phyloP scores from a whole-genome alignment of 2,888 invertebrate genomes.

The Patella ulyssiponensis region DNA sequence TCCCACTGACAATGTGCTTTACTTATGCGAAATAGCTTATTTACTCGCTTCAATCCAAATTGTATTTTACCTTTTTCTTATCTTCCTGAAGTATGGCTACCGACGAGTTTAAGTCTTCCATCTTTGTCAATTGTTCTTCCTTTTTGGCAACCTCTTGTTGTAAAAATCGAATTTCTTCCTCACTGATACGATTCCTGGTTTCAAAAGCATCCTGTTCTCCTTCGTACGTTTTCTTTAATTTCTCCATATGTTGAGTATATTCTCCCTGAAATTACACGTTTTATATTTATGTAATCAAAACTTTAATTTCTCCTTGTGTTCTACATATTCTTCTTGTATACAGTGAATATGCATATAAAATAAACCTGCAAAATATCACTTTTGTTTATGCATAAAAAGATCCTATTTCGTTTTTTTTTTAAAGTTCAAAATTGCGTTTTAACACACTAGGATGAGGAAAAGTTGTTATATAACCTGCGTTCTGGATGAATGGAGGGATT shows the following conservation, averaged over 20 bases:
- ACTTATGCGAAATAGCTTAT: no score
- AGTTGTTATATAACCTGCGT: no score
- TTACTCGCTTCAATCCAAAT: neutral
- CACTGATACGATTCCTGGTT: constrained; percentile 44
- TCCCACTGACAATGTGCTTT: no score
- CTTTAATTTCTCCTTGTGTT: neutral
- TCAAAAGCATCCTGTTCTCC: constrained; percentile 48
- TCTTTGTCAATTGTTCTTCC: constrained; percentile 38
- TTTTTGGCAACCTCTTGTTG: constrained; percentile 40
- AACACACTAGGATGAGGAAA: no score
- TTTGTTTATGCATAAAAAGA: no score
- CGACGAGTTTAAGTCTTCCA: constrained; percentile 46
- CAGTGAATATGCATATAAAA: no score
- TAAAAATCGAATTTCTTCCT: constrained; percentile 45
- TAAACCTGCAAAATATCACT: no score
- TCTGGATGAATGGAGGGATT: no score
- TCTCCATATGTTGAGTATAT: constrained; percentile 46
- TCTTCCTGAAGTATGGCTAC: constrained; percentile 45
- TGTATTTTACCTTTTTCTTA: constrained; percentile 39
- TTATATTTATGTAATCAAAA: neutral
- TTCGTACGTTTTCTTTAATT: constrained; percentile 46
- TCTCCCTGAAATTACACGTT: constrained; percentile 39
- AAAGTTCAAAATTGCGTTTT: no score
- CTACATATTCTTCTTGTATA: no score
- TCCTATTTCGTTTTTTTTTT: no score